A percentile compares a stretch with the other conserved stretches of the same genome.
These are phyloP conservation scores for Amphiprion percula DNA, from an alignment of 2,113 vertebrate genomes.

Conservation along the genomic window DNA sequence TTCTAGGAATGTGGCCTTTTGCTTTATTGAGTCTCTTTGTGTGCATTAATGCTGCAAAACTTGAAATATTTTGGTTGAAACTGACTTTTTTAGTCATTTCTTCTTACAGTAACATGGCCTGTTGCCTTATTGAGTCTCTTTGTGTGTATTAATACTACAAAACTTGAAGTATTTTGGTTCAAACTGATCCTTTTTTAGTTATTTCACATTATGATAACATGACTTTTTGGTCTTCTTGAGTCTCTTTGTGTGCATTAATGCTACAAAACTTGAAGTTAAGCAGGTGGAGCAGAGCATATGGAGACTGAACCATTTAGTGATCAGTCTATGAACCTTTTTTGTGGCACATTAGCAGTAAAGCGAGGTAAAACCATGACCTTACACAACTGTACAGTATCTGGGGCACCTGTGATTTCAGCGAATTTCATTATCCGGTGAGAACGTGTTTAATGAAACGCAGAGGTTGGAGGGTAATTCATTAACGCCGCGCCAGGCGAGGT, in stretches of 20 bases:
- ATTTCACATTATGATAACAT: neutral
- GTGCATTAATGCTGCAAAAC: neutral
- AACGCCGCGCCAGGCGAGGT: constrained; percentile 29
- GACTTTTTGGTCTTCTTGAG: neutral
- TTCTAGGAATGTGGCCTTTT: neutral
- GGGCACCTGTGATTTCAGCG: constrained; percentile 52
- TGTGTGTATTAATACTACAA: no score
- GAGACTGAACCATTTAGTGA: neutral
- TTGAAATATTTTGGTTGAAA: neutral
- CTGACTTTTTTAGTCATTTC: no score
- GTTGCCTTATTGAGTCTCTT: no score
- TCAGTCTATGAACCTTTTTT: neutral
- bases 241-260: neutral
- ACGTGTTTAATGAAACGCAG: constrained; percentile 40
- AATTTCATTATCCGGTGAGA: constrained; percentile 58
- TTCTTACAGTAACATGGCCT: no score
- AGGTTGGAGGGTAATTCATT: constrained; percentile 72
- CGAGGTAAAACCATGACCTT: constrained; percentile 27
- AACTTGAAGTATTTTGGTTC: neutral
- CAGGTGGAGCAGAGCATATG: neutral
- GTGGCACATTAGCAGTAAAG: constrained; percentile 6
- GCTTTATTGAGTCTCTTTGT: neutral
- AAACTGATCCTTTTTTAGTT: neutral
- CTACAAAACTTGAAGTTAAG: neutral
- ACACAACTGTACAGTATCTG: constrained; percentile 25